phyloP scores from a whole-genome alignment of 2,113 vertebrate genomes.

The Calyptommatus sinebrachiatus region DNA sequence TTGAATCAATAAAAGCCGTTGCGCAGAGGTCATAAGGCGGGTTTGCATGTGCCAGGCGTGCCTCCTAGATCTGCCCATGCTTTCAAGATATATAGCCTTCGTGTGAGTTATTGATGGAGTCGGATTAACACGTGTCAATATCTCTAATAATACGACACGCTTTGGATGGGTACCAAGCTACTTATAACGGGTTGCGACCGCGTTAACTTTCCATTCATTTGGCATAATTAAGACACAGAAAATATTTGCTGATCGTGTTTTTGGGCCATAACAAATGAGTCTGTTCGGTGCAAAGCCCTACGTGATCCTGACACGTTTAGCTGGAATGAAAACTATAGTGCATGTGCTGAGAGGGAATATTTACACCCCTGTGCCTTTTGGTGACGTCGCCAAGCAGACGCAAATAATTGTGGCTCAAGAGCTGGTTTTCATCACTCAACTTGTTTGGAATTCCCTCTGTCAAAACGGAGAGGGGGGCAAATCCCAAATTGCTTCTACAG shows the following conservation, averaged over 20 bases:
- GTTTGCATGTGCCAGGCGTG: too few relatives aligned
- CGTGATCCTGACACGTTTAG: conserved; percentile 46
- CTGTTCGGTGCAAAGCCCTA: conserved; percentile 42
- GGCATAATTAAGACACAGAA: conserved; percentile 65
- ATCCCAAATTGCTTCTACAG: neutral
- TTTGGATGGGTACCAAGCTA: too few relatives aligned
- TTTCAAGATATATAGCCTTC: too few relatives aligned
- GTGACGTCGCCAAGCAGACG: conserved; percentile 23
- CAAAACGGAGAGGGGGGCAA: neutral
- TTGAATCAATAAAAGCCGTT: too few relatives aligned
- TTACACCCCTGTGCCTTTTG: conserved; percentile 38
- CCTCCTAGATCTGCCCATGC: too few relatives aligned
- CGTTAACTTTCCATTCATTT: conserved; percentile 63
- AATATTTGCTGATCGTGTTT: conserved; percentile 63
- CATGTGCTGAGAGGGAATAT: conserved; percentile 28
- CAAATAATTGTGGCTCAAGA: conserved; percentile 17
- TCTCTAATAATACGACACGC: too few relatives aligned
- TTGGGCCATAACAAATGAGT: conserved; percentile 36
- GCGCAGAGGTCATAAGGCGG: too few relatives aligned
- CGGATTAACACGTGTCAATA: too few relatives aligned
- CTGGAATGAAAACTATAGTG: neutral
- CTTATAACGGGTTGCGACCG: too few relatives aligned
- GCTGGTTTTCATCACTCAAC: conserved; percentile 39
- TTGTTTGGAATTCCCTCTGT: conserved; percentile 40
- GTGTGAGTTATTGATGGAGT: too few relatives aligned